Base-by-base conservation (phyloP, 2,797 vertebrate genomes). In the Chloroceryle amazona region DNA sequence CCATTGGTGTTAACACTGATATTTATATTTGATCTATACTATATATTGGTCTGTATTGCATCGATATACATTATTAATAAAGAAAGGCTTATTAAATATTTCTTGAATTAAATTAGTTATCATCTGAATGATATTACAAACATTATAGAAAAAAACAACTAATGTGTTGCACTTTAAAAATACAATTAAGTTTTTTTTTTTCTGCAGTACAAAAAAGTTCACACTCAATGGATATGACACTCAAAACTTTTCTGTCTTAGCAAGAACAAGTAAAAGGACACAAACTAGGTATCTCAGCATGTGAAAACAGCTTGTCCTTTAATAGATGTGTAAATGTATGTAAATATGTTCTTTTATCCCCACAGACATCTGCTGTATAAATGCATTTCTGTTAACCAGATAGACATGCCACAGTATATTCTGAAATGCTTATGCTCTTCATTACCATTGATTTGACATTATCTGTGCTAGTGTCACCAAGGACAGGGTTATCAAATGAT, bases 281-380 rank as follows among this genome's bases (percentile, higher is more conserved):
- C 12, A 90, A 73, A 86, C 13, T 10, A 67, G 26, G 19, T 78
- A 71, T 42, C 31, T 79, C 80, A 81, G n/a, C 13, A 35, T 51
- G 25, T 46, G 26, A 39, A 86, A 81, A 33, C 20, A 73, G 5
- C 33, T 86, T 88, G 15, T 85, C 6, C 26, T 76, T 51, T 92
- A 90, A 86, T 11, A 8, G 26, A 29, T 81, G 54, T 85, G 37
- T 49, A 79, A 91, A 93, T 72, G 19, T n/a, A 54, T 80, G 22
- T 61, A 76, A 90, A 90, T 83, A 62, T 0, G 0, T 74, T 35
- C 35, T 70, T 89, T 81, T 63, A 86, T 63, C 9, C 9, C 21
- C 28, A 74, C 41, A 66, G 80, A 71, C 16, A 51, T 81, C 47
- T 86, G 33, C 49, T 78, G 22, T 47, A 89, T 19, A 10, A 1